A percentile compares a stretch with the other conserved stretches of the same genome.
phyloP scores from a whole-genome alignment of 2,797 vertebrate genomes.

The Hemitrygon akajei region DNA sequence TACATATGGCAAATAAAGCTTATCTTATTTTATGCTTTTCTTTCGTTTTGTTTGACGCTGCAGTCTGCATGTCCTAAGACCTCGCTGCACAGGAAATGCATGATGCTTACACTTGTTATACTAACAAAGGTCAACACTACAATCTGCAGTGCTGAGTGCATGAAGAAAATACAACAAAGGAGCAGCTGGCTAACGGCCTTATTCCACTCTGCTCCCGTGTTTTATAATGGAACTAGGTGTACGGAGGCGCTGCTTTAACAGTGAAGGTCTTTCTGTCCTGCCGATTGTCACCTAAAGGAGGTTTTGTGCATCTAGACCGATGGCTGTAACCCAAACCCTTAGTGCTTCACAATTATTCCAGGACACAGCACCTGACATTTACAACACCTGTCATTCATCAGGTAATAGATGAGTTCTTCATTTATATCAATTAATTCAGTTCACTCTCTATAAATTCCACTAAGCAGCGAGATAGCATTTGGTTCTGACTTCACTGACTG shows the following conservation, averaged over 20 bases:
- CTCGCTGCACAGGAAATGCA: too few relatives aligned
- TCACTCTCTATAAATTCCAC: not conserved
- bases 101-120: too few relatives aligned
- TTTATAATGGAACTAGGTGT: not conserved
- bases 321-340: not conserved
- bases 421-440: not conserved
- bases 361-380: not conserved
- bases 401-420: not conserved
- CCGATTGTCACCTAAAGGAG: not conserved
- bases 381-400: not conserved
- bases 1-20: too few relatives aligned
- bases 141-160: not conserved
- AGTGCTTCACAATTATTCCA: not conserved
- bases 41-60: too few relatives aligned
- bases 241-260: not conserved
- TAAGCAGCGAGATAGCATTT: not conserved
- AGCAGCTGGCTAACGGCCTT: not conserved
- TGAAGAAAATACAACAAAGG: not conserved
- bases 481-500: not conserved
- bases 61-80: too few relatives aligned
- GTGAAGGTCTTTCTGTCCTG: not conserved
- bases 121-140: too few relatives aligned
- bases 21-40: too few relatives aligned
- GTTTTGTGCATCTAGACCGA: not conserved
- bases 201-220: not conserved